phyloP scores from a whole-genome alignment of 2,888 invertebrate species.

The Nephrotoma guestfalica region DNA sequence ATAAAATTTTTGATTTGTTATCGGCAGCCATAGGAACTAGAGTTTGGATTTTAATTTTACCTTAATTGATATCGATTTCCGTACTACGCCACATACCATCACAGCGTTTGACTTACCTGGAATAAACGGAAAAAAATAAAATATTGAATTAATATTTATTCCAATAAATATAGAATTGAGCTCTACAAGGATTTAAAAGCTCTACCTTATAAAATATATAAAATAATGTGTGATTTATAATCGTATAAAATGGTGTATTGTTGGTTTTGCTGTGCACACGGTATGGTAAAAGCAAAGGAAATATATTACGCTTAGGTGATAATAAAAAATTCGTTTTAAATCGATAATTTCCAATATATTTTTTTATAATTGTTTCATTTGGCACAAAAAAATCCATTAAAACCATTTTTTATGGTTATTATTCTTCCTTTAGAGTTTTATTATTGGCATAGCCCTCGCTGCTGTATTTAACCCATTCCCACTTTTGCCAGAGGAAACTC shows the following conservation, averaged over 20 bases:
- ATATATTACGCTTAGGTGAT: background rate
- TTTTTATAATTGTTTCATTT: background rate
- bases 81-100: background rate
- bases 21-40: background rate
- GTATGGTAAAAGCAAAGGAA: too few species aligned
- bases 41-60: background rate
- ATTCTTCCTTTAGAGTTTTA: background rate
- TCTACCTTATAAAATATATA: background rate
- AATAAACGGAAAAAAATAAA: background rate
- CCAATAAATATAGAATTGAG: background rate
- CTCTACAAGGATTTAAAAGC: background rate
- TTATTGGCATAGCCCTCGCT: background rate
- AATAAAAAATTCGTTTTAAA: background rate
- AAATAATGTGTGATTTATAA: background rate
- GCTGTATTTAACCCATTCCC: background rate
- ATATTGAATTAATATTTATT: background rate
- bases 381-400: background rate
- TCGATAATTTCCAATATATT: background rate
- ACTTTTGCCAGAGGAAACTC: background rate
- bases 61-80: background rate
- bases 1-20: background rate
- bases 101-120: background rate
- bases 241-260: background rate
- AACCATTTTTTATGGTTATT: background rate
- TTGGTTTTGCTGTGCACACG: too few species aligned